These are phyloP conservation scores for Drosophila nr. perissopoda DNA, from an alignment of 2,888 invertebrate species.

Conservation along the genomic window DNA sequence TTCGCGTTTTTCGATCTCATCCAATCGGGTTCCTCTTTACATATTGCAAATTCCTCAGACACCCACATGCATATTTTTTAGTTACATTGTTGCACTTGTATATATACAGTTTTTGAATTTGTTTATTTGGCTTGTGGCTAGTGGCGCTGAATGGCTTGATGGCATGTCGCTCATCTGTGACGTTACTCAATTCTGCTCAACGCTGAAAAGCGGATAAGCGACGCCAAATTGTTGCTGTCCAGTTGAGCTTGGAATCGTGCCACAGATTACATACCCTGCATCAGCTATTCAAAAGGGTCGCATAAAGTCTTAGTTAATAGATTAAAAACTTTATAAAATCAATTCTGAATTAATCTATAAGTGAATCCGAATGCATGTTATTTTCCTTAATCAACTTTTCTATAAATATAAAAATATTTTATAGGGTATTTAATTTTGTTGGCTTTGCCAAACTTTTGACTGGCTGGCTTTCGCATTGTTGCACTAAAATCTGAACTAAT, in stretches of 20 bases:
- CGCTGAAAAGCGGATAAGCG: slow-evolving; percentile 20
- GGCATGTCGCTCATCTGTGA: slow-evolving; percentile 44
- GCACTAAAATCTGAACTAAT: slow-evolving; percentile 47
- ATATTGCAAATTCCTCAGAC: slow-evolving; percentile 29
- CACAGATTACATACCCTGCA: not conserved
- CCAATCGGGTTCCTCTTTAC: slow-evolving; percentile 18
- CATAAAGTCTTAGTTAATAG: not conserved
- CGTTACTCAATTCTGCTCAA: slow-evolving; percentile 18
- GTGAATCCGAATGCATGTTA: not conserved
- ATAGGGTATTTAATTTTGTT: not conserved
- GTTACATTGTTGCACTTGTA: slow-evolving; percentile 46
- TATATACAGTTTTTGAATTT: slow-evolving; percentile 14
- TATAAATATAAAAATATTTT: not conserved
- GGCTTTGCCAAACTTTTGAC: not conserved
- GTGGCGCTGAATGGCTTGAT: slow-evolving; percentile 55
- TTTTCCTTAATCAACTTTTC: not conserved
- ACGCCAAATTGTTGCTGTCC: slow-evolving; percentile 24
- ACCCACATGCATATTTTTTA: slow-evolving; percentile 28
- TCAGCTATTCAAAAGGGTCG: not conserved
- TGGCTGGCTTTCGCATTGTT: slow-evolving; percentile 22
- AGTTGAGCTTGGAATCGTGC: slow-evolving; percentile 13
- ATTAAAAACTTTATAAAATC: not conserved
- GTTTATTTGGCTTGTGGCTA: slow-evolving; percentile 11
- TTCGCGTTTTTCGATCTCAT: slow-evolving; percentile 32
- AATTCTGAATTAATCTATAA: not conserved